phyloP scores from a whole-genome alignment of 1,140 invertebrate genomes.

The Eciton burchellii region DNA sequence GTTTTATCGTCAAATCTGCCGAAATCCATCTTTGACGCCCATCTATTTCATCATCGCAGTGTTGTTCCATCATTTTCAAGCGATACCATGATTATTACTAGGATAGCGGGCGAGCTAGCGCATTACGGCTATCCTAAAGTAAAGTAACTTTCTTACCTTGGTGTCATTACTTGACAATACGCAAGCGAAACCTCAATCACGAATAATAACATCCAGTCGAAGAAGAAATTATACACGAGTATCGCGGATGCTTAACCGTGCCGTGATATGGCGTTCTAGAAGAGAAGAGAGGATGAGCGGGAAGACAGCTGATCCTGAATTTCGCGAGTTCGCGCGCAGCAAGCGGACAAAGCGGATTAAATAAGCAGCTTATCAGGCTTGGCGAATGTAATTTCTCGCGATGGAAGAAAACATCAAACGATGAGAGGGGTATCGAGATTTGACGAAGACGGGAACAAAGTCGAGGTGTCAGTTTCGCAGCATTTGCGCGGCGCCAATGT shows the following conservation, averaged over 20 bases:
- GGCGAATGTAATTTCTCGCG: neutral
- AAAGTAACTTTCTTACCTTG: conserved; percentile 25
- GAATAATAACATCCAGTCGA: neutral
- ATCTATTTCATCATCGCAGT: conserved; percentile 44
- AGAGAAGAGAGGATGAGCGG: too few species aligned
- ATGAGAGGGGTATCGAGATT: neutral
- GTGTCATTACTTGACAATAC: conserved; percentile 39
- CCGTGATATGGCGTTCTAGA: too few species aligned
- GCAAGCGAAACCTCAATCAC: neutral
- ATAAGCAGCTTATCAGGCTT: too few species aligned
- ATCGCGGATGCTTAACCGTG: too few species aligned
- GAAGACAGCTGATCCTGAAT: too few species aligned
- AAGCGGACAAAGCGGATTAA: too few species aligned
- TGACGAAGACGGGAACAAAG: conserved; percentile 32
- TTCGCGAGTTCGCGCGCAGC: too few species aligned
- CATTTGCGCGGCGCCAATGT: conserved; percentile 51
- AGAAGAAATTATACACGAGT: too few species aligned
- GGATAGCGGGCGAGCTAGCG: conserved; percentile 16
- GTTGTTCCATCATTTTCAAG: conserved; percentile 50
- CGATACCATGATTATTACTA: conserved; percentile 51
- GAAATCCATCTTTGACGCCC: conserved; percentile 38
- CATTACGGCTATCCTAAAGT: conserved; percentile 13
- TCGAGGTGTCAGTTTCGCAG: conserved; percentile 47
- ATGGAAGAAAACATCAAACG: neutral
- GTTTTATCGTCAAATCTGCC: conserved; percentile 35